A percentile compares a stretch with the other conserved stretches of the same genome.
These are phyloP conservation scores for Notocelia uddmanniana DNA, from an alignment of 2,888 invertebrate genomes.

Conservation along the genomic window DNA sequence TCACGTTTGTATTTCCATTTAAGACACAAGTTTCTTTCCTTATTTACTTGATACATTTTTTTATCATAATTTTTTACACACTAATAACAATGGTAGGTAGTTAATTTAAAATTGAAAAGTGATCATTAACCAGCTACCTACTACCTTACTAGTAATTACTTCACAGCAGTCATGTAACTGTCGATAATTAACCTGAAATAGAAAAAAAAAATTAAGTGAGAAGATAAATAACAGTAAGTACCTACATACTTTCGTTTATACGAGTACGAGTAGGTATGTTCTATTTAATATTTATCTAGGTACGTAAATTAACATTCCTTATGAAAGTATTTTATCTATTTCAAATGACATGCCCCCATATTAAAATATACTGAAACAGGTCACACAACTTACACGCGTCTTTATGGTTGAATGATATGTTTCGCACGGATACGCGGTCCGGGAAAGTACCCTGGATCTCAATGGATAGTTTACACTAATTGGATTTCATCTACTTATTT, in stretches of 20 bases:
- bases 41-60: conserved; percentile 59
- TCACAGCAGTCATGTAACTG: conserved; percentile 24
- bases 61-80: conserved; percentile 37
- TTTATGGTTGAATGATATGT: too few species aligned
- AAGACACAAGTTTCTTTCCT: conserved; percentile 55
- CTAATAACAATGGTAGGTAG: not conserved
- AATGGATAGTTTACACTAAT: not conserved
- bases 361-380: too few species aligned
- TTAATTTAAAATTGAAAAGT: not conserved
- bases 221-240: not conserved
- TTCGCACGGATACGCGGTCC: too few species aligned
- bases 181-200: conserved; percentile 46
- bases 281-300: too few species aligned
- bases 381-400: too few species aligned
- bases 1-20: conserved; percentile 66
- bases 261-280: too few species aligned
- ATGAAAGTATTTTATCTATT: not conserved
- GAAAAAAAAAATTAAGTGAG: conserved; percentile 12
- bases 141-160: conserved; percentile 15
- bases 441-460: too few species aligned
- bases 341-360: too few species aligned
- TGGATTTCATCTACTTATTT: not conserved
- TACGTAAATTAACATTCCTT: not conserved
- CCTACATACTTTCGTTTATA: too few species aligned
- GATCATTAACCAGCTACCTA: not conserved